Conservation (phyloP, 2,888 invertebrate genomes). For the Stegana nigrithorax region DNA sequence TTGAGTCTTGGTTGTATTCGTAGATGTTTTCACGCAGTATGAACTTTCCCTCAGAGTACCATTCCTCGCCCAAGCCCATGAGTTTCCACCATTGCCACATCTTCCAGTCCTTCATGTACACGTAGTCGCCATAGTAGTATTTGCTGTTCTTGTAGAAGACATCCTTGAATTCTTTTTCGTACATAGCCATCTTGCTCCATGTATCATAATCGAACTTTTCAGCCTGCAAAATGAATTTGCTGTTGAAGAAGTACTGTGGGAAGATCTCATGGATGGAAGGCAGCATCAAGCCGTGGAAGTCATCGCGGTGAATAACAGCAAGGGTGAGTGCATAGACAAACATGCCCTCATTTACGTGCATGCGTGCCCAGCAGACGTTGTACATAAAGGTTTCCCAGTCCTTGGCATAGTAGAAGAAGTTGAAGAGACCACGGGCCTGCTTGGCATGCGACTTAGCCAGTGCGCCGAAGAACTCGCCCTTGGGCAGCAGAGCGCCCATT, state of each 20-base stretch:
- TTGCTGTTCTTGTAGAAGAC: conserved; percentile 48
- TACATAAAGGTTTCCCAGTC: conserved; percentile 78
- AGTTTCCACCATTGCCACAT: conserved; percentile 64
- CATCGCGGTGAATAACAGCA: conserved; percentile 74
- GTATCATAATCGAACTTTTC: conserved; percentile 71
- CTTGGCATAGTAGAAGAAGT: conserved; percentile 77
- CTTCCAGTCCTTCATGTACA: conserved; percentile 60
- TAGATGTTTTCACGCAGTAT: conserved; percentile 57
- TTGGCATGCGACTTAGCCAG: conserved; percentile 70
- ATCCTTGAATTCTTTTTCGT: conserved; percentile 57
- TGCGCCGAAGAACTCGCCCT: conserved; percentile 72
- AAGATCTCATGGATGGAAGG: conserved; percentile 80
- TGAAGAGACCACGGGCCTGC: conserved; percentile 73
- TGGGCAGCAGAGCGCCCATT: conserved; percentile 70
- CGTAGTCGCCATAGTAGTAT: conserved; percentile 43
- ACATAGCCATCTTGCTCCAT: conserved; percentile 68
- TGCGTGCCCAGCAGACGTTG: conserved; percentile 77
- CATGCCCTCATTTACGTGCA: conserved; percentile 77
- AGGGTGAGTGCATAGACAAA: conserved; percentile 76
- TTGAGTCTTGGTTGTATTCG: conserved; percentile 47
- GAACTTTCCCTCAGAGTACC: conserved; percentile 48
- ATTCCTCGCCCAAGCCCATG: conserved; percentile 60
- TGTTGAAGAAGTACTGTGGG: conserved; percentile 79
- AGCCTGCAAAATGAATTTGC: conserved; percentile 76
- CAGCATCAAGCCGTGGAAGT: conserved; percentile 75